Evolutionary conservation across 2,888 invertebrate species (phyloP).

Genomic region (Omphaloscelis lunosa): DNA sequence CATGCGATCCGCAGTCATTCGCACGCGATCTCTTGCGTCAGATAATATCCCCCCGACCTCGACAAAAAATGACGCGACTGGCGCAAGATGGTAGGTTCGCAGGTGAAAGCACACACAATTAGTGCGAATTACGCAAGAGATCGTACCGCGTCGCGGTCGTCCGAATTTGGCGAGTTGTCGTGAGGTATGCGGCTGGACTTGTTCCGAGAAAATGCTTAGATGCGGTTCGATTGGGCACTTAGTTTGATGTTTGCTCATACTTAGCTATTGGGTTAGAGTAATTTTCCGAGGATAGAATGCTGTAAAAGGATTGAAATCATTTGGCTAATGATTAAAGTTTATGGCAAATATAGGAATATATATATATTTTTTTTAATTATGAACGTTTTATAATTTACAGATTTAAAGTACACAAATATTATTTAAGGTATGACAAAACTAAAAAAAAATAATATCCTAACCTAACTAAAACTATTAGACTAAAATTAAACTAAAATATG

Average conservation of each 20-base stretch:
- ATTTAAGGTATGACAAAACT: no score
- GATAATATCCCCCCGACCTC: slow-evolving; percentile 64
- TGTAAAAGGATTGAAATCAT: slow-evolving; percentile 22
- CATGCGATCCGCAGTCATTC: slow-evolving; percentile 62
- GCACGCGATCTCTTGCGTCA: slow-evolving; percentile 63
- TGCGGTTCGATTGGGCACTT: slow-evolving; percentile 35
- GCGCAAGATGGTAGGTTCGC: slow-evolving; percentile 73
- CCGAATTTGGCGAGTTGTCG: slow-evolving; percentile 67
- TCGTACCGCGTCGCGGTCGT: slow-evolving; percentile 48
- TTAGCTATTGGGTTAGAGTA: slow-evolving; percentile 29
- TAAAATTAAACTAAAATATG: no score
- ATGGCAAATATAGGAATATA: neutral
- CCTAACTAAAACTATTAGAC: no score
- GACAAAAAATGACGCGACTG: slow-evolving; percentile 71
- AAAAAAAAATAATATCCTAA: no score
- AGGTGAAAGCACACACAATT: slow-evolving; percentile 77
- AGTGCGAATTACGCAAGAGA: slow-evolving; percentile 72
- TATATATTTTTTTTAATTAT: no score
- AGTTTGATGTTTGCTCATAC: slow-evolving; percentile 30
- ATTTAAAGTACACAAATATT: no score
- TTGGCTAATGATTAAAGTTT: neutral
- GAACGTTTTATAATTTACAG: no score
- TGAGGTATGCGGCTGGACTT: slow-evolving; percentile 59
- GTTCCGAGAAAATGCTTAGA: slow-evolving; percentile 59
- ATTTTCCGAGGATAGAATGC: slow-evolving; percentile 40